Conservation (phyloP, 64 coral and sea anemone species). For the Platygyra sinensis region DNA sequence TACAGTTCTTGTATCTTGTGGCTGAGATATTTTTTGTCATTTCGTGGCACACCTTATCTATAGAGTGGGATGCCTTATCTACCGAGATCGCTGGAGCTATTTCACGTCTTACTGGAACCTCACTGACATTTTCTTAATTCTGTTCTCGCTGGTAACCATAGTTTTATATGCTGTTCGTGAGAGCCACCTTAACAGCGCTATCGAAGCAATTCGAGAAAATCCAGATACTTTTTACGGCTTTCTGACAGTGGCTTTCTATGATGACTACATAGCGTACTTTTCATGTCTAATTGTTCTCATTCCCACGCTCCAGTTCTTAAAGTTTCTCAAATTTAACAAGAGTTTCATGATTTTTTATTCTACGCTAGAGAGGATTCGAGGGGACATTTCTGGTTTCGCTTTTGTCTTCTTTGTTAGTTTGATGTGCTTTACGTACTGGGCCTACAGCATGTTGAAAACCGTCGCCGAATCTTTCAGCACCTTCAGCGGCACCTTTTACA, state of each 20-base stretch:
- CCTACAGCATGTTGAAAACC: constrained; percentile 32
- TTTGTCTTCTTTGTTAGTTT: constrained; percentile 52
- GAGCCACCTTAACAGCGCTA: constrained; percentile 34
- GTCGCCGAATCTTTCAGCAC: constrained; percentile 41
- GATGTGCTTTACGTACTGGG: constrained; percentile 41
- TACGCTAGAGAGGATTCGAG: constrained; percentile 38
- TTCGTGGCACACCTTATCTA: constrained; percentile 41
- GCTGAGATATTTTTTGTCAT: constrained; percentile 66
- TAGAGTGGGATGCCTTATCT: constrained; percentile 14
- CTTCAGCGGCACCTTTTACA: constrained; percentile 43
- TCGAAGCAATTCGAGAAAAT: constrained; percentile 53
- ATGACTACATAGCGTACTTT: constrained; percentile 61
- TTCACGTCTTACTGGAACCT: constrained; percentile 62
- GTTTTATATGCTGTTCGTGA: constrained; percentile 50
- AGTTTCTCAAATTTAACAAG: constrained; percentile 72
- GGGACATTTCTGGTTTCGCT: constrained; percentile 39
- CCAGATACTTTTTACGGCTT: constrained; percentile 51
- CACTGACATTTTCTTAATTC: constrained; percentile 40
- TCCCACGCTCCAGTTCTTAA: constrained; percentile 54
- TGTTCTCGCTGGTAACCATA: constrained; percentile 40
- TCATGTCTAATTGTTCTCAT: constrained; percentile 61
- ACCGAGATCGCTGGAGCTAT: constrained; percentile 29
- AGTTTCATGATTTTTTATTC: constrained; percentile 78
- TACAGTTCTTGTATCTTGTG: constrained; percentile 57
- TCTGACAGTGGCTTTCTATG: constrained; percentile 37